Conservation (phyloP, 2,797 vertebrate genomes). For the Sternotherus odoratus region DNA sequence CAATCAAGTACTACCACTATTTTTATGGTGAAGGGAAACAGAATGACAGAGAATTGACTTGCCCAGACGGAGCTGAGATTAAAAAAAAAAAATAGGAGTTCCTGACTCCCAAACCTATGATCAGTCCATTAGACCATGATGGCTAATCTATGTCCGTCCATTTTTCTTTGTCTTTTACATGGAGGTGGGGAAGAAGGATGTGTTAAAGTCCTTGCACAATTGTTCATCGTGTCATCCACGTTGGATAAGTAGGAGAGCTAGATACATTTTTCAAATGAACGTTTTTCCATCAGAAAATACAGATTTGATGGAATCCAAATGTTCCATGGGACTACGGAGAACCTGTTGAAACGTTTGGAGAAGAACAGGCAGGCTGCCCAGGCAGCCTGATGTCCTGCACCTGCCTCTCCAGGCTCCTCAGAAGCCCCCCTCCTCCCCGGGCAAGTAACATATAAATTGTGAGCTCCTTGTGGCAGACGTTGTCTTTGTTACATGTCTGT, state of each 20-base stretch:
- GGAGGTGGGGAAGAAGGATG: no score
- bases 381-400: not conserved
- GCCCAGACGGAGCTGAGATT: slow-evolving; percentile 21
- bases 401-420: not conserved
- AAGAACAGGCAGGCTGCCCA: not conserved
- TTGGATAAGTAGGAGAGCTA: not conserved
- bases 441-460: no score
- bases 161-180: not conserved
- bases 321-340: not conserved
- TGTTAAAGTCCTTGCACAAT: not conserved
- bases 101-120: slow-evolving; percentile 12
- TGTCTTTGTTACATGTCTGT: no score
- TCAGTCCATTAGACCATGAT: not conserved
- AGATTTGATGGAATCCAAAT: not conserved
- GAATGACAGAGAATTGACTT: slow-evolving; percentile 52
- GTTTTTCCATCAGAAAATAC: not conserved
- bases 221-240: not conserved
- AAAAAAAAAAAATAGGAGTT: slow-evolving; percentile 13
- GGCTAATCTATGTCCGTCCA: not conserved
- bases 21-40: slow-evolving; percentile 52
- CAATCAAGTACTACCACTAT: slow-evolving; percentile 27
- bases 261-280: not conserved
- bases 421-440: not conserved
- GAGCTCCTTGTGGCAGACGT: no score
- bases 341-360: not conserved